These are phyloP conservation scores for Callinectes sapidus DNA, from an alignment of 2,888 invertebrate species.

Conservation along the genomic window DNA sequence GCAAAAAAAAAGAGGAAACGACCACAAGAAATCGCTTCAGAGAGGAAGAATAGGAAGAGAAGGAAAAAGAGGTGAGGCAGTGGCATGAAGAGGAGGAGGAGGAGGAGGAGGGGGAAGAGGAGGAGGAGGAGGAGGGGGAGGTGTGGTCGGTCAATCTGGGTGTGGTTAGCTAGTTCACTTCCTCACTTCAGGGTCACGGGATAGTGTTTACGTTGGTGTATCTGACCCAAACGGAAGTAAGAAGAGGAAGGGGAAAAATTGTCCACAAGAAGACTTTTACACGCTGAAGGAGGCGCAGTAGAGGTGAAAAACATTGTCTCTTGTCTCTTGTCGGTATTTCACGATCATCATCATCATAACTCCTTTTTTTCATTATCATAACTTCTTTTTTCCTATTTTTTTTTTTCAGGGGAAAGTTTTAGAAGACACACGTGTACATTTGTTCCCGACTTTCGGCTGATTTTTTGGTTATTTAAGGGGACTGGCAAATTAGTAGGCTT, in stretches of 20 bases:
- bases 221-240: not conserved
- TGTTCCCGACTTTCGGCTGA: too few relatives aligned
- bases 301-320: not conserved
- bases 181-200: not conserved
- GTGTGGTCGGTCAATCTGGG: not conserved
- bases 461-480: too few relatives aligned
- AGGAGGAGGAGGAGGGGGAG: not conserved
- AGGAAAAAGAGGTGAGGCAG: not conserved
- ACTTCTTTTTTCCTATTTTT: too few relatives aligned
- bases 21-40: not conserved
- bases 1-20: not conserved
- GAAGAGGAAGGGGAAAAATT: not conserved
- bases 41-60: not conserved
- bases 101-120: not conserved
- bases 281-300: not conserved
- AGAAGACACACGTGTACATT: too few relatives aligned
- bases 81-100: not conserved
- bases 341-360: too few relatives aligned
- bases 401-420: too few relatives aligned
- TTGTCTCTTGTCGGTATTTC: too few relatives aligned
- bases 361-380: too few relatives aligned
- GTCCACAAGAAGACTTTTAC: not conserved
- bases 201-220: not conserved
- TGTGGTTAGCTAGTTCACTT: not conserved
- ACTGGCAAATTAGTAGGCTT: too few relatives aligned